Conservation (phyloP, 2,888 invertebrate species). For the Tiphia femorata region DNA sequence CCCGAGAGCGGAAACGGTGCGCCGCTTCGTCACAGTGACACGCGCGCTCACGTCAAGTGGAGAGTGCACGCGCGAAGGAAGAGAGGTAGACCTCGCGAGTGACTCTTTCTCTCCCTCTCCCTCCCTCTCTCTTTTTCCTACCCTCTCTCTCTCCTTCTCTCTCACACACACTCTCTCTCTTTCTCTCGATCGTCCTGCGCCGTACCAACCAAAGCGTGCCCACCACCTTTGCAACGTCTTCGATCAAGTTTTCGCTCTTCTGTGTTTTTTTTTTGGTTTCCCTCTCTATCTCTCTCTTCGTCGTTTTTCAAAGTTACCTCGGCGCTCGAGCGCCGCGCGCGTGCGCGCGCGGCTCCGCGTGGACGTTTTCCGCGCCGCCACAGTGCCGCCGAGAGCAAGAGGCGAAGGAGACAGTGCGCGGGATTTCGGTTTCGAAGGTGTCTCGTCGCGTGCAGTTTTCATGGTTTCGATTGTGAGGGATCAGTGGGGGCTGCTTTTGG, state of each 20-base stretch:
- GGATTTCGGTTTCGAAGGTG: no score
- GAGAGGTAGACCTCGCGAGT: slow-evolving; percentile 20
- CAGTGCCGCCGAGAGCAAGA: no score
- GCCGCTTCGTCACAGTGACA: slow-evolving; percentile 68
- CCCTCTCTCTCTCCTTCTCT: not conserved
- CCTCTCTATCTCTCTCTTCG: not conserved
- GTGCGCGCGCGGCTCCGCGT: no score
- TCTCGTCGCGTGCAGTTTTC: no score
- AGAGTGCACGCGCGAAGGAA: slow-evolving; percentile 43
- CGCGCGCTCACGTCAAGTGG: slow-evolving; percentile 68
- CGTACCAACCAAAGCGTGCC: not conserved
- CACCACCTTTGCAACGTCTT: no score
- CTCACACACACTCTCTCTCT: not conserved
- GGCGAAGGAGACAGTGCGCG: no score
- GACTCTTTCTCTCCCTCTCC: slow-evolving; percentile 14
- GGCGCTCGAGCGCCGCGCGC: slow-evolving; percentile 1
- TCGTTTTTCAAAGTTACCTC: no score
- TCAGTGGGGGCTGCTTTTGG: no score
- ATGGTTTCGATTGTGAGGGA: no score
- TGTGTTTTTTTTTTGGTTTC: not conserved
- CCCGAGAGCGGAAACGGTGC: slow-evolving; percentile 66
- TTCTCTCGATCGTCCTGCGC: not conserved
- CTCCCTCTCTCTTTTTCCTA: slow-evolving; percentile 8
- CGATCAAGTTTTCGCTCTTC: not conserved
- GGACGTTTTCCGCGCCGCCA: no score